A percentile compares a stretch with the other conserved stretches of the same genome.
These are phyloP conservation scores for Myotis planiceps DNA, from an alignment of 2,797 vertebrate genomes.

Conservation along the genomic window DNA sequence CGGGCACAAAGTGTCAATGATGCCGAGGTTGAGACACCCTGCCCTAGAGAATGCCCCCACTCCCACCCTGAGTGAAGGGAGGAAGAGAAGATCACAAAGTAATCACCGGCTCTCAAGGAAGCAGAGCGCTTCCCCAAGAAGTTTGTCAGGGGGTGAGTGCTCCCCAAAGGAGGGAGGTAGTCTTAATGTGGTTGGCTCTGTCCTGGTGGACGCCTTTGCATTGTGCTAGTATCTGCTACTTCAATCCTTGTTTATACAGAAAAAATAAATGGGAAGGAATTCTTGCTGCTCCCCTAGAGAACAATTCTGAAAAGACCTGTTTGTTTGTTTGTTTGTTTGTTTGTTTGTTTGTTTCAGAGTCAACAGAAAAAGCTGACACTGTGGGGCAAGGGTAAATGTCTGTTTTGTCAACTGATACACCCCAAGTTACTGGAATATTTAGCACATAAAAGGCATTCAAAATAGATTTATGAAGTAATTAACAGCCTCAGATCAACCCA, in stretches of 20 bases:
- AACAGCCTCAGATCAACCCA: neutral
- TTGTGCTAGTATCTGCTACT: neutral
- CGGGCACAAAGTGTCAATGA: no score
- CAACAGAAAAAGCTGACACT: neutral
- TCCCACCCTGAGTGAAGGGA: neutral
- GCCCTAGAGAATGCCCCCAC: neutral
- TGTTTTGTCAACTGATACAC: neutral
- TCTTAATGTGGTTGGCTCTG: neutral
- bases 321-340: neutral
- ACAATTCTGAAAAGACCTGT: neutral
- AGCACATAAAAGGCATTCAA: neutral
- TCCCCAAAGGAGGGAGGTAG: neutral
- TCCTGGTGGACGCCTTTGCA: neutral
- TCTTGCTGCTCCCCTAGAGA: neutral
- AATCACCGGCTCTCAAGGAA: neutral
- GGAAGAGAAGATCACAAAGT: neutral
- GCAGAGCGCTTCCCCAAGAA: accelerated
- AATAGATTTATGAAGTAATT: neutral
- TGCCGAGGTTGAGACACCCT: neutral
- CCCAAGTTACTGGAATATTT: neutral
- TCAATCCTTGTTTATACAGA: neutral
- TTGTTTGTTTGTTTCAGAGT: neutral
- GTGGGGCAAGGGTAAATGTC: neutral
- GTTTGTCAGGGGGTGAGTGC: neutral
- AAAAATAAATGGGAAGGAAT: neutral